Base-by-base conservation (phyloP, 2,797 vertebrate species). In the Catamblyrhynchus diadema region DNA sequence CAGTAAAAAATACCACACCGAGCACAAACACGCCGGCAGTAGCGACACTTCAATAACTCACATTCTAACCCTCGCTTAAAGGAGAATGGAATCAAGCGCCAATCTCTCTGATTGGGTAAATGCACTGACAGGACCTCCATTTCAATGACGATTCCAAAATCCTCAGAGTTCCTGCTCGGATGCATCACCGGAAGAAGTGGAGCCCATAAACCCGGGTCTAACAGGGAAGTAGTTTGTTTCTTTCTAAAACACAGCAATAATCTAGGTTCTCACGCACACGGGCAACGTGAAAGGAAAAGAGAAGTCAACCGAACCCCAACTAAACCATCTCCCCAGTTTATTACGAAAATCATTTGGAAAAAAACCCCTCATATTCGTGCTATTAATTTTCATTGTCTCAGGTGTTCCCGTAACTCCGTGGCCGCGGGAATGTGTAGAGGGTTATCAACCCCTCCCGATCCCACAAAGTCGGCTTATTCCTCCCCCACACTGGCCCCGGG, bases 11-110 rank as follows among this genome's bases (percentile, higher is more conserved):
- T 6, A 24, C 5, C 1, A 0, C 33, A 28, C 32, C 1, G 2
- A n/a, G 21, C n/a, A 32, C 1, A 2, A 37, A 17, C 9, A 4
- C n/a, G 12, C 12, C 4, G 7, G 20, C 39, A 30, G 37, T 3
- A 27, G 18, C 1, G 2, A 7, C n/a, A 4, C 6, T 10, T 10
- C 7, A 16, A 15, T 39, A 73, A 56, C 18, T 32, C 23, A 12
- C 5, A 3, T 14, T 20, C 8, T 45, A 72, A 44, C 6, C 4
- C 25, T n/a, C 3, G 0, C n/a, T 14, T 19, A 28, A 77, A 65
- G 66, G 32, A 24, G 11, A 20, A 22, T 6, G 30, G 22, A 56
- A 64, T 27, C 0, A 0, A 37, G 41, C 0, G 0, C 8, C 3
- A 25, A 13, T 22, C 16, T 14, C 20, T 37, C 25, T 33, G 8